Evolutionary conservation across 2,888 invertebrate genomes (phyloP).

Genomic region (Lomographa bimaculata): DNA sequence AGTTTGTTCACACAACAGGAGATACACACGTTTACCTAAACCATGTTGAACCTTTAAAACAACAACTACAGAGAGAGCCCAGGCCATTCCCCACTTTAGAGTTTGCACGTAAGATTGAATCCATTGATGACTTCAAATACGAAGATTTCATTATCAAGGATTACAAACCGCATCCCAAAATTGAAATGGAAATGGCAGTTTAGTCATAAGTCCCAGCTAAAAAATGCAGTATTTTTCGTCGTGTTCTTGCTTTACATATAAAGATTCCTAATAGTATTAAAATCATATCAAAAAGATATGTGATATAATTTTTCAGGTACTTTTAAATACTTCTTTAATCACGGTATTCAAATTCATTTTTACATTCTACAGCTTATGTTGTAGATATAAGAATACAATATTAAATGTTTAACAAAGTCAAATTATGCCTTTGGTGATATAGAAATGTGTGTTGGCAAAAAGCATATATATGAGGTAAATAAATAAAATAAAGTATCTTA

Average conservation of each 20-base stretch:
- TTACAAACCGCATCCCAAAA: slow-evolving; percentile 95
- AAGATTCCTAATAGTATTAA: neutral
- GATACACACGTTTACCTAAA: slow-evolving; percentile 98
- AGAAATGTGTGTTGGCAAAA: too few relatives aligned
- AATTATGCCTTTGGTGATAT: too few relatives aligned
- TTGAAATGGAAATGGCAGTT: slow-evolving; percentile 97
- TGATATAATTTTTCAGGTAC: too few relatives aligned
- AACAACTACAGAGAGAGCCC: slow-evolving; percentile 91
- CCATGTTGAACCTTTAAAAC: slow-evolving; percentile 92
- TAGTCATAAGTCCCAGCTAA: too few relatives aligned
- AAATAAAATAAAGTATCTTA: too few relatives aligned
- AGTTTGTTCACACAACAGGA: slow-evolving; percentile 97
- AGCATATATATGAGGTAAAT: too few relatives aligned
- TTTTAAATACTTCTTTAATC: too few relatives aligned
- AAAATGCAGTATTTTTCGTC: too few relatives aligned
- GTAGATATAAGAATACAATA: too few relatives aligned
- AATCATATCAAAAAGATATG: neutral
- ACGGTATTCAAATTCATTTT: too few relatives aligned
- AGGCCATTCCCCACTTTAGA: slow-evolving; percentile 91
- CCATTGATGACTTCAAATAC: slow-evolving; percentile 93
- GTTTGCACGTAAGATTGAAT: slow-evolving; percentile 88
- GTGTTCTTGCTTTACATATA: neutral
- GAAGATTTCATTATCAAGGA: slow-evolving; percentile 93
- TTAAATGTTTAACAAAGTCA: too few relatives aligned
- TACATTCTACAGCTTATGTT: too few relatives aligned